phyloP scores from a whole-genome alignment of 53 echinoderm and acorn worm genomes.

The Apostichopus leukothele region DNA sequence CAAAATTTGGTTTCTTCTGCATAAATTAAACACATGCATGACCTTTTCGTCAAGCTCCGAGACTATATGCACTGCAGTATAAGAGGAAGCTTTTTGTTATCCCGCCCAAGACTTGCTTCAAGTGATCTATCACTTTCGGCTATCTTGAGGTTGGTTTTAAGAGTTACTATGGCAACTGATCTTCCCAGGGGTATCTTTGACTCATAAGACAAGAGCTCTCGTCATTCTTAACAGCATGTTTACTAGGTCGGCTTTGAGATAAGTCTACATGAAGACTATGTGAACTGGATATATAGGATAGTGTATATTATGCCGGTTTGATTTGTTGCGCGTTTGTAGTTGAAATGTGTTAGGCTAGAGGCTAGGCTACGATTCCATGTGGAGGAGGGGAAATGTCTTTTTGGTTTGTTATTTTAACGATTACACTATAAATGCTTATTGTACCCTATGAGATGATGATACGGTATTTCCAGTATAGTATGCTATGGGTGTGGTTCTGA shows the following conservation, averaged over 20 bases:
- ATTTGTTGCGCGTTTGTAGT: too few relatives aligned
- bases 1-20: background rate
- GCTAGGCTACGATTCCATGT: too few relatives aligned
- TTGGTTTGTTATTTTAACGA: too few relatives aligned
- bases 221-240: constrained; percentile 25
- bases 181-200: constrained; percentile 42
- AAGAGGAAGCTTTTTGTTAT: constrained; percentile 29
- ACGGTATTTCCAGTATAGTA: too few relatives aligned
- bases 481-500: too few relatives aligned
- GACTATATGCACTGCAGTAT: background rate
- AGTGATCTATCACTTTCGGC: constrained; percentile 35
- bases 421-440: too few relatives aligned
- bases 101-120: constrained; percentile 35
- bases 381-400: too few relatives aligned
- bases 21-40: background rate
- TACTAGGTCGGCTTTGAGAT: constrained; percentile 12
- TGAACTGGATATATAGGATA: too few relatives aligned
- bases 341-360: too few relatives aligned
- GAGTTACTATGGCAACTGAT: constrained; percentile 22
- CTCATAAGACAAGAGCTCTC: background rate
- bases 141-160: constrained; percentile 18
- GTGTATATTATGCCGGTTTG: too few relatives aligned
- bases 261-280: background rate
- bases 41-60: background rate
- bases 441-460: too few relatives aligned